Evolutionary conservation across 2,797 vertebrate species (phyloP).

Genomic region (Eurystomus glaucurus): DNA sequence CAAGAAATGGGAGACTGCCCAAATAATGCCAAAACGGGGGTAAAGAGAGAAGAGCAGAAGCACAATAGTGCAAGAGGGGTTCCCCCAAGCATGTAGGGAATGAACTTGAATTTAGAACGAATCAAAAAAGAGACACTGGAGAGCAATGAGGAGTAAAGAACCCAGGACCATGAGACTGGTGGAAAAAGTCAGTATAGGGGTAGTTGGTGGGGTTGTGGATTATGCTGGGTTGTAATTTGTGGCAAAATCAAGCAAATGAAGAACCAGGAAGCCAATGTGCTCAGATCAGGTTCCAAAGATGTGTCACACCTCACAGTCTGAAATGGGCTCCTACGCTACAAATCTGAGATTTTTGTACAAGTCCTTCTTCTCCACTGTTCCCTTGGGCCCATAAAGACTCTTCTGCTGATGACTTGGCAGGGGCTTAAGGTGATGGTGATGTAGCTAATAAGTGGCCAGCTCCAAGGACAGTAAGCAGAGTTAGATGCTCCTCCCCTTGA

Average conservation of each 20-base stretch:
- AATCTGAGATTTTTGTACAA: background rate
- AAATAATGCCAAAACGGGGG: background rate
- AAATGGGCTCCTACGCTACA: background rate
- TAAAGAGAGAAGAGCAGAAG: background rate
- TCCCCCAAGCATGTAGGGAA: background rate
- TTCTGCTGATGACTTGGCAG: background rate
- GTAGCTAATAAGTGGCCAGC: background rate
- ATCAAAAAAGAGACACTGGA: background rate
- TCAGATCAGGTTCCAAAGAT: background rate
- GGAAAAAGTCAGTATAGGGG: background rate
- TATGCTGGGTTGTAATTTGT: background rate
- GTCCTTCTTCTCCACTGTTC: background rate
- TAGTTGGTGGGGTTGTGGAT: rapidly evolving
- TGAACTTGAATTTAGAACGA: background rate
- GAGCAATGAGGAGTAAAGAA: background rate
- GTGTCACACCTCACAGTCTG: background rate
- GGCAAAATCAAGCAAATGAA: background rate
- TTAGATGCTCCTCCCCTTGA: background rate
- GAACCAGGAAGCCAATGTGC: background rate
- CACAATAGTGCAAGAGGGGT: background rate
- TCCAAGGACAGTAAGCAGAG: background rate
- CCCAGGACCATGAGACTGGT: background rate
- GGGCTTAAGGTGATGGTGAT: rapidly evolving
- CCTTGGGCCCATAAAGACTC: background rate
- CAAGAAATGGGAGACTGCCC: rapidly evolving